A percentile compares a stretch with the other conserved stretches of the same genome.
phyloP scores from a whole-genome alignment of 2,888 invertebrate genomes.

The Ormyrus rosae region DNA sequence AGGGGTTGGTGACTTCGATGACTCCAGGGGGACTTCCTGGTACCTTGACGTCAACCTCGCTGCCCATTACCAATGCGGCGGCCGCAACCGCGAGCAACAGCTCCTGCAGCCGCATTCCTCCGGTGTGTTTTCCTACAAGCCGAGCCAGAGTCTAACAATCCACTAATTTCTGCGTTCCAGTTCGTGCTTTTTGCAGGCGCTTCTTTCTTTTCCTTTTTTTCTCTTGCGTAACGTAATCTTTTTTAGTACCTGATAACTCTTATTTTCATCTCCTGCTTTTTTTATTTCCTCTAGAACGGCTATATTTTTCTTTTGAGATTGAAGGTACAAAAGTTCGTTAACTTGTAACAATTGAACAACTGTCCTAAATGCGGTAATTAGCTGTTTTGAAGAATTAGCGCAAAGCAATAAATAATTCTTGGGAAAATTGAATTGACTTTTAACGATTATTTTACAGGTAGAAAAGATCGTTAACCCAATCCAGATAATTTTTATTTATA shows the following conservation, averaged over 20 bases:
- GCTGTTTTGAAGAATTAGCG: too few species aligned
- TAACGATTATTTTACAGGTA: too few species aligned
- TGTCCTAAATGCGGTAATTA: too few species aligned
- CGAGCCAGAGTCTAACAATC: constrained; percentile 1
- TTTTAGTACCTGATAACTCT: background rate
- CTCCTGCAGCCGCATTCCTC: constrained; percentile 40
- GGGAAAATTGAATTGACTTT: too few species aligned
- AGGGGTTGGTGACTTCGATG: constrained; percentile 11
- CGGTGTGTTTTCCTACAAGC: constrained; percentile 19
- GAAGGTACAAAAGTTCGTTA: too few species aligned
- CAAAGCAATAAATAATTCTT: background rate
- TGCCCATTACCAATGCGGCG: constrained; percentile 10
- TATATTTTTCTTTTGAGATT: too few species aligned
- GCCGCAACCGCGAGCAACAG: constrained; percentile 37
- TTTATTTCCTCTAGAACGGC: too few species aligned
- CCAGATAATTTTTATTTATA: too few species aligned
- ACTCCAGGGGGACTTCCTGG: constrained; percentile 16
- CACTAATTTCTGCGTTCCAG: constrained; percentile 19
- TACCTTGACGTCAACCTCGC: constrained; percentile 33
- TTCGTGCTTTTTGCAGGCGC: background rate
- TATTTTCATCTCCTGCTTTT: too few species aligned
- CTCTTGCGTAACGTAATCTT: background rate
- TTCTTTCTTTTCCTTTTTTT: background rate
- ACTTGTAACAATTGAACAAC: too few species aligned
- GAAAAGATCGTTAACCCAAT: too few species aligned